Base-by-base conservation (phyloP, 1,140 invertebrate genomes). In the Thaumetopoea pityocampa region DNA sequence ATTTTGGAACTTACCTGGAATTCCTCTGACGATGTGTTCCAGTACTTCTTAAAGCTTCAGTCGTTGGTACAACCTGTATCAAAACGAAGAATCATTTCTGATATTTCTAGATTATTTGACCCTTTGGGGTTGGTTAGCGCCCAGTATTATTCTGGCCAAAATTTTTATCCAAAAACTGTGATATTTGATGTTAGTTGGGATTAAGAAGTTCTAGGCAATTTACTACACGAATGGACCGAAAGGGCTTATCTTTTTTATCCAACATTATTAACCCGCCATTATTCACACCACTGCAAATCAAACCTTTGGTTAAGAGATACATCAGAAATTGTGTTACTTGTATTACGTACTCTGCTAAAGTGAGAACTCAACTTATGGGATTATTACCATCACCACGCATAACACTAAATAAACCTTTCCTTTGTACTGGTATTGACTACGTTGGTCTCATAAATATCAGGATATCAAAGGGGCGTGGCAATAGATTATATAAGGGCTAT, bases 81-180 rank as follows among this genome's bases (percentile, higher is more conserved):
- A 11, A 45, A 45, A 36, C 29, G 33, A 32, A 45, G 23, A 17
- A 24, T 36, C 6, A 11, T 45, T 6, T 36, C 34, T 0, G 34
- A 45, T 27, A 45, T 45, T 29, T n/a, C 26, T 12, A 19, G 19
- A 17, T 30, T 42, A 9, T 38, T 38, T 18, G 35, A 38, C 11
- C 35, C 35, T 7, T 33, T 67, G 10, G n/a, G 67, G 65, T 7
- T 44, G 63, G 34, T 6, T 69, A 40, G 46, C 47, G 17, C 65
- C 62, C 9, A 24, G 55, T 8, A 51, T 54, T 28, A 53, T 66
- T 22, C 37, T 24, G 42, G 50, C 53, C 12, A 73, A 73, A 50
- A 55, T 62, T 17, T 26, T 71, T 7, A 33, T 67, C 15, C 68
- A 72, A 50, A 34, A 45, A 22, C 41, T 67, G n/a, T n/a, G n/a